phyloP scores from a whole-genome alignment of 2,797 vertebrate genomes.

The Synanceia verrucosa region DNA sequence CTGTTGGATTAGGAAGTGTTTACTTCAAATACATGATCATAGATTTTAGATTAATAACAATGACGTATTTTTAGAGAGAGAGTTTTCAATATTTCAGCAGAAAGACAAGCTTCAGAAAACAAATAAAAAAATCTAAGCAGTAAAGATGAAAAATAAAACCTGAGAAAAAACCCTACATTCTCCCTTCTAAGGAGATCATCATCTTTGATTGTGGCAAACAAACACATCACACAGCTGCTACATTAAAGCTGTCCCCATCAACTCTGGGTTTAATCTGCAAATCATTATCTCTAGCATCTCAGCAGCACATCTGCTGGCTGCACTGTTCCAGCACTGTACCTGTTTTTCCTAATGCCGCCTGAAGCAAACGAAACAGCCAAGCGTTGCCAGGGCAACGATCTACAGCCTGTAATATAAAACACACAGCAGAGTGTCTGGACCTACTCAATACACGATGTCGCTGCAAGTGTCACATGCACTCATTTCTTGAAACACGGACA shows the following conservation, averaged over 20 bases:
- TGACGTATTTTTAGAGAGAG: not conserved
- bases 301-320: constrained; percentile 14
- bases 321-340: constrained; percentile 10
- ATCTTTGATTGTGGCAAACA: constrained; percentile 4
- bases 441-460: not conserved
- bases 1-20: not conserved
- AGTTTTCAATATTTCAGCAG: not conserved
- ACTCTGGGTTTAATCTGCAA: constrained; percentile 7
- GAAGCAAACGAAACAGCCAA: constrained; percentile 40
- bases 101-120: not conserved
- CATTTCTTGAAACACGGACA: not conserved
- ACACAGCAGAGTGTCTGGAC: constrained; percentile 4
- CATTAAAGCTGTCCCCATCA: not conserved
- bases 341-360: constrained; percentile 44
- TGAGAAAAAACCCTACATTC: no score
- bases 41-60: not conserved
- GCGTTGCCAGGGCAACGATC: constrained; percentile 61
- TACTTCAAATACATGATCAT: not conserved
- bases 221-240: not conserved
- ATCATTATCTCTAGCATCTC: constrained; percentile 32
- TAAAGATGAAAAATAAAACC: not conserved
- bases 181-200: not conserved
- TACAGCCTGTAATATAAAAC: not conserved
- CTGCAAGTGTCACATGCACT: not conserved
- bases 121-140: not conserved